These are phyloP conservation scores for Drosophila subpulchrella DNA, from an alignment of 1,140 invertebrate species.

Conservation along the genomic window DNA sequence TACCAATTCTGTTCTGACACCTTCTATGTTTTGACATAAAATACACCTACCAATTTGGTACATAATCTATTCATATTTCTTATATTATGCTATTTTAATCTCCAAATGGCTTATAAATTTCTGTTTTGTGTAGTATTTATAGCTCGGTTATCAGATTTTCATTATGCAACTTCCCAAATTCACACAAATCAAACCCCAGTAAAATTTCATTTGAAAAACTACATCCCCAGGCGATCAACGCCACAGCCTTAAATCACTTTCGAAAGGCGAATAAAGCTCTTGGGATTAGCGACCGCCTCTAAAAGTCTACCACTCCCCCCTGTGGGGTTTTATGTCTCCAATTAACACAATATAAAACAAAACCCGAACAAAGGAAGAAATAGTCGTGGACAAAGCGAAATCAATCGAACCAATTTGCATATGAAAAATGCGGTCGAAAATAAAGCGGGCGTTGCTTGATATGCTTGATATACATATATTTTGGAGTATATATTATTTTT, in stretches of 20 bases:
- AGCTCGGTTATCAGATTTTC: conserved; percentile 8
- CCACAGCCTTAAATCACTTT: conserved; percentile 22
- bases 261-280: conserved; percentile 13
- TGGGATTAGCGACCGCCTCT: conserved; percentile 2
- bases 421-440: conserved; percentile 61
- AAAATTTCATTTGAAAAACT: conserved; percentile 13
- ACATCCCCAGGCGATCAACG: conserved; percentile 12
- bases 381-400: conserved; percentile 33
- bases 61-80: too few relatives aligned
- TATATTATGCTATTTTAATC: too few relatives aligned
- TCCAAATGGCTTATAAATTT: neutral
- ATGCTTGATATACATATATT: neutral
- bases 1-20: too few relatives aligned
- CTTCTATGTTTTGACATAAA: too few relatives aligned
- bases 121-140: neutral
- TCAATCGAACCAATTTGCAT: conserved; percentile 65
- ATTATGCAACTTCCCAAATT: conserved; percentile 24
- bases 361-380: conserved; percentile 46
- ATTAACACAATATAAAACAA: conserved; percentile 71
- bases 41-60: too few relatives aligned
- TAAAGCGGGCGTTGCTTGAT: conserved; percentile 47
- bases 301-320: conserved; percentile 22
- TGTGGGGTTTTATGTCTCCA: conserved; percentile 41
- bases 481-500: conserved; percentile 15
- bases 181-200: neutral